A percentile compares a stretch with the other conserved stretches of the same genome.
Evolutionary conservation across 2,113 vertebrate genomes (phyloP).

Genomic region (Macheiramphus alcinus): DNA sequence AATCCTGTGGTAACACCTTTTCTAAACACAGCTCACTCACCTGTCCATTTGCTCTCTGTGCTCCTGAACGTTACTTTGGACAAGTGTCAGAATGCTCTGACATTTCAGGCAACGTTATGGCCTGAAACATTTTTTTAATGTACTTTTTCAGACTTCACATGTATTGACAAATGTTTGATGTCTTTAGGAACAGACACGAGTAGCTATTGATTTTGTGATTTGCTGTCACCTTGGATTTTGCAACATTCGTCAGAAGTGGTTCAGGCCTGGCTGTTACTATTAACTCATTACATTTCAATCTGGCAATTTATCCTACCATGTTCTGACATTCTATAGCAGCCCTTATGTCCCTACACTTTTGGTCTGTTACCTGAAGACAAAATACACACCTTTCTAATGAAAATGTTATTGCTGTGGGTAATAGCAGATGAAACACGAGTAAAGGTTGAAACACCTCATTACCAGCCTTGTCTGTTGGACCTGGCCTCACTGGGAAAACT

Average conservation of each 20-base stretch:
- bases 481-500: background rate
- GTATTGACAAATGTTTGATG: background rate
- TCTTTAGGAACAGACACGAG: background rate
- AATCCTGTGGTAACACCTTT: background rate
- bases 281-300: background rate
- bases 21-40: background rate
- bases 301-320: background rate
- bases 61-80: background rate
- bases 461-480: background rate
- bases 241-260: background rate
- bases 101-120: background rate
- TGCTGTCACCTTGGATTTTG: background rate
- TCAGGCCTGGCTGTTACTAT: background rate
- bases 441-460: background rate
- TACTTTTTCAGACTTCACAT: background rate
- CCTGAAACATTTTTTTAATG: background rate
- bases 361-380: background rate
- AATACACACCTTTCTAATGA: background rate
- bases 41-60: background rate
- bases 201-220: background rate
- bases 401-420: background rate
- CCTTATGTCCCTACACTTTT: background rate
- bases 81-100: background rate
- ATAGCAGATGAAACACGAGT: background rate
- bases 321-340: background rate